A percentile compares a stretch with the other conserved stretches of the same genome.
phyloP scores from a whole-genome alignment of 2,888 invertebrate genomes.

The Automeris io region DNA sequence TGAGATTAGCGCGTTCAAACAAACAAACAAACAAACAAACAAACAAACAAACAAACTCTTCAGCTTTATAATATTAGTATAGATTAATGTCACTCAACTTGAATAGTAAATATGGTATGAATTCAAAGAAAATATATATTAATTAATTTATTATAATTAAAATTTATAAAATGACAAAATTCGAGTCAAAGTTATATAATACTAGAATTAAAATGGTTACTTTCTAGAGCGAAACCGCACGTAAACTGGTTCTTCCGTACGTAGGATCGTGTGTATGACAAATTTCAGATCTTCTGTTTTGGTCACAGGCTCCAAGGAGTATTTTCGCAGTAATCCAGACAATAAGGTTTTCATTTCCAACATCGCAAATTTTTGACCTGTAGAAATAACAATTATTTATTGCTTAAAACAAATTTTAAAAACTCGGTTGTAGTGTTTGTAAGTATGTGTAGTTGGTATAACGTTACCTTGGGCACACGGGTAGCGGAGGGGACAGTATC shows the following conservation, averaged over 20 bases:
- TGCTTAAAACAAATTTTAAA: background rate
- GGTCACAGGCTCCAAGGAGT: conserved; percentile 20
- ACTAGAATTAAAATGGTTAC: background rate
- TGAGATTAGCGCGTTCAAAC: too few species aligned
- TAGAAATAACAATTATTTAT: conserved; percentile 15
- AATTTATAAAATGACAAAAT: too few species aligned
- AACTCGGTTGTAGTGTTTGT: background rate
- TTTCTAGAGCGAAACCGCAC: conserved; percentile 10
- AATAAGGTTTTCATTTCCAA: conserved; percentile 66
- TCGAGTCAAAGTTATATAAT: too few species aligned
- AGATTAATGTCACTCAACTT: too few species aligned
- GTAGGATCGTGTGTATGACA: conserved; percentile 37
- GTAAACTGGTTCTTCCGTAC: conserved; percentile 16
- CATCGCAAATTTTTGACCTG: conserved; percentile 73
- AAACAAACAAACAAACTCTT: too few species aligned
- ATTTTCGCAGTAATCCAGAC: conserved; percentile 27
- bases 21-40: too few species aligned
- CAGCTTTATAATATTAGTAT: too few species aligned
- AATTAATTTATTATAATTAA: too few species aligned
- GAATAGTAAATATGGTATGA: too few species aligned
- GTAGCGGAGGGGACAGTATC: too few species aligned
- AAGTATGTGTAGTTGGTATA: background rate
- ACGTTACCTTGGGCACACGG: too few species aligned
- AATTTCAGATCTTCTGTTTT: conserved; percentile 43
- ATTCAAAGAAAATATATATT: too few species aligned